Percentiles rank a stretch among this genome's conserved stretches.
Evolutionary conservation across 1,140 invertebrate species (phyloP).

Genomic region (Nephotettix cincticeps): DNA sequence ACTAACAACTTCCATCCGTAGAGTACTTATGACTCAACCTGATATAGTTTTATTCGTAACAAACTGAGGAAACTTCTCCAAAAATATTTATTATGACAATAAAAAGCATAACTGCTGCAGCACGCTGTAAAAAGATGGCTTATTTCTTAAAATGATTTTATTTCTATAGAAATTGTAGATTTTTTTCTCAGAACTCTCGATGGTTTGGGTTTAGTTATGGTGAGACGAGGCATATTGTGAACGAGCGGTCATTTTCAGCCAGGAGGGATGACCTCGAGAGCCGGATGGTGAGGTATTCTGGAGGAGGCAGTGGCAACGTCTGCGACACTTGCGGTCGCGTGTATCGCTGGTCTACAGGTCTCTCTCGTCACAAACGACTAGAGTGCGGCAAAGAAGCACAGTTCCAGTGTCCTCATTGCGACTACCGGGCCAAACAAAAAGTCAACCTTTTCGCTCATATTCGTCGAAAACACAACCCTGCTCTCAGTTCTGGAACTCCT

Average conservation of each 20-base stretch:
- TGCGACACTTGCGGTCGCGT: constrained; percentile 23
- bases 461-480: neutral
- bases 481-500: neutral
- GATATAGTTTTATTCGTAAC: too few species aligned
- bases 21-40: too few species aligned
- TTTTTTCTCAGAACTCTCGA: too few species aligned
- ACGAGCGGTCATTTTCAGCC: neutral
- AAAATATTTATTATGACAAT: too few species aligned
- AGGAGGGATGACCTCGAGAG: neutral
- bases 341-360: constrained; percentile 54
- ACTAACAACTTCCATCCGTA: too few species aligned
- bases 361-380: constrained; percentile 55
- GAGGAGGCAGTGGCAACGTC: constrained; percentile 12
- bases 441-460: constrained; percentile 23
- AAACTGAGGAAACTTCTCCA: too few species aligned
- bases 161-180: too few species aligned
- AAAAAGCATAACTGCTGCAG: too few species aligned
- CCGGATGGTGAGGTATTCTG: constrained; percentile 4
- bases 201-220: too few species aligned
- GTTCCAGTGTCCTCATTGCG: constrained; percentile 44
- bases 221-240: too few species aligned
- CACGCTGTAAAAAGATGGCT: too few species aligned
- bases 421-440: constrained; percentile 45
- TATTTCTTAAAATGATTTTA: too few species aligned
- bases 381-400: constrained; percentile 55